Base-by-base conservation (phyloP, 2,113 vertebrate genomes). In the Podilymbus podiceps region DNA sequence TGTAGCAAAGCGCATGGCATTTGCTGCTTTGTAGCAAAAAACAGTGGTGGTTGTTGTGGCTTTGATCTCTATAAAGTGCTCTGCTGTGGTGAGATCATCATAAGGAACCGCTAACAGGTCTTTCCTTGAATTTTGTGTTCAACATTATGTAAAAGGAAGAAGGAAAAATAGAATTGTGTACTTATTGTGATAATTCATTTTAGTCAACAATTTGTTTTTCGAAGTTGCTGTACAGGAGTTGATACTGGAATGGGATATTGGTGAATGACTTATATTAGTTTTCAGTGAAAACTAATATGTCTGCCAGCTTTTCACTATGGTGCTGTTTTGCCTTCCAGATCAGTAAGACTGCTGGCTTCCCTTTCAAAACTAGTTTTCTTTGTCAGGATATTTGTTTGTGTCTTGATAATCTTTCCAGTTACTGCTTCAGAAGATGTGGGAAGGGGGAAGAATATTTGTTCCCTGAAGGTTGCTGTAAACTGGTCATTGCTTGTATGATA, bases 401-500 rank as follows among this genome's bases (percentile, higher is more conserved):
- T 72, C 83, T 93, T 72, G 63, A 69, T 90, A 94, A 72, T 71
- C 73, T 73, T 95, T 95, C 95, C 64, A 92, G 89, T 93, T 92
- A 89, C 62, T 85, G 46, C 89, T 92, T 71, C 24, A 81, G 81
- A 90, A 95, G 91, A 85, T 83, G 67, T 85, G 95, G 91, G 91
- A 83, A 93, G 69, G 62, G n/a, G 8, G 60, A 88, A 49, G 50
- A 82, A 42, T 49, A 6, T 31, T 82, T 8, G 53, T 82, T 93
- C 84, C 83, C 92, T 78, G 69, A 90, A 84, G 86, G 60, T 49
- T 78, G 73, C 84, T 66, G 52, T 93, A 83, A 89, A 90, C 53
- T 53, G 58, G 86, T 56, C 49, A 12, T 38, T 89, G 73, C 88
- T 95, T 0, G 0, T 68, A 50, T 68, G 52, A 56, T 87, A 56